Percentiles rank a stretch among this genome's conserved stretches.
These are phyloP conservation scores for Salvelinus namaycush DNA, from an alignment of 2,113 vertebrate species.

Conservation along the genomic window DNA sequence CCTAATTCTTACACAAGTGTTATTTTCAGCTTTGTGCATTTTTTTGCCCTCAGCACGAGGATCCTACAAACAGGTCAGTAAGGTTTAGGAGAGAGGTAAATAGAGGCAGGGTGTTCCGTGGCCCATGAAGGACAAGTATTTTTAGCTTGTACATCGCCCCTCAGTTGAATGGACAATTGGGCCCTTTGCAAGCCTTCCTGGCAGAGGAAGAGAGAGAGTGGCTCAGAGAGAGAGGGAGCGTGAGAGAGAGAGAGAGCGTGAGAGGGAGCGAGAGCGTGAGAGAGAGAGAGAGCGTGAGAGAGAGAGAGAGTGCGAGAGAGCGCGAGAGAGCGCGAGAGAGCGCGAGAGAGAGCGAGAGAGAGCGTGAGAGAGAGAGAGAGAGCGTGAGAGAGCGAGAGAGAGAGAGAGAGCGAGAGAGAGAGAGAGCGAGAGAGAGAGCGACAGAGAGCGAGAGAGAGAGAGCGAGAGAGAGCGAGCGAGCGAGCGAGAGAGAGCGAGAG, in stretches of 20 bases:
- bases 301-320: constrained; percentile 16
- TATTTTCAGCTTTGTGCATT: constrained; percentile 64
- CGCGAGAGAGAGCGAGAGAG: constrained; percentile 56
- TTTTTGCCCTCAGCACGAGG: constrained; percentile 39
- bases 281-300: constrained; percentile 18
- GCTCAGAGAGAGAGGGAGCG: background rate
- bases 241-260: constrained; percentile 42
- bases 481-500: constrained; percentile 27
- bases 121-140: constrained; percentile 66
- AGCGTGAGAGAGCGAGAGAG: constrained; percentile 68
- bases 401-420: too few species aligned
- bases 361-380: constrained; percentile 60
- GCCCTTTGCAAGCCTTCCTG: constrained; percentile 67
- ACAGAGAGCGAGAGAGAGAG: background rate
- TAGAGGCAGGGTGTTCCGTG: constrained; percentile 65
- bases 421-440: background rate
- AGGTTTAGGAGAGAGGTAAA: constrained; percentile 71
- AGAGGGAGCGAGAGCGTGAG: constrained; percentile 58
- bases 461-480: background rate
- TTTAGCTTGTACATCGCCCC: constrained; percentile 61
- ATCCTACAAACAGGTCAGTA: constrained; percentile 72
- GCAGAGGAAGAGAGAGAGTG: constrained; percentile 63
- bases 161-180: constrained; percentile 72
- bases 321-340: constrained; percentile 2
- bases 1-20: constrained; percentile 59